phyloP scores from a whole-genome alignment of 1,140 invertebrate genomes.

The Drosophila gunungcola region DNA sequence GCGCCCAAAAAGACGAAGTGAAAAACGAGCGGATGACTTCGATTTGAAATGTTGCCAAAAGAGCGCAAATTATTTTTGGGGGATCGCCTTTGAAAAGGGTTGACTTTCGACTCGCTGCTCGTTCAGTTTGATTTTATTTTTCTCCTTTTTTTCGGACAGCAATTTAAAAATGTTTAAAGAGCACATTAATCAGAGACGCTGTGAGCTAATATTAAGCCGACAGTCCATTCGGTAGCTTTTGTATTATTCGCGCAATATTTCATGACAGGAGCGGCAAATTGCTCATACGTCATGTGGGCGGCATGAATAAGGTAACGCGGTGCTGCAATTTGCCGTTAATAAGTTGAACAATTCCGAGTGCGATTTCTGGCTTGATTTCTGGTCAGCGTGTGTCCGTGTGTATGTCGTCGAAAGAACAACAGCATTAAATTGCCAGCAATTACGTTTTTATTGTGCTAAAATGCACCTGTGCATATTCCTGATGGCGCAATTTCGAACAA shows the following conservation, averaged over 20 bases:
- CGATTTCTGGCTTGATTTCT: conserved; percentile 51
- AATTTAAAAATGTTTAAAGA: conserved; percentile 60
- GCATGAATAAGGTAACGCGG: conserved; percentile 31
- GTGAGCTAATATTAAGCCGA: conserved; percentile 64
- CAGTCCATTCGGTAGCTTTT: conserved; percentile 26
- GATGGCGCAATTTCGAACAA: conserved; percentile 83
- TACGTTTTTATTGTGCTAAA: conserved; percentile 84
- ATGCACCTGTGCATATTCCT: conserved; percentile 83
- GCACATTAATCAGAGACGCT: conserved; percentile 75
- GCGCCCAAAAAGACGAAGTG: conserved; percentile 57
- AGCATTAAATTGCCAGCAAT: conserved; percentile 81
- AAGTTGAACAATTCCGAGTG: conserved; percentile 45
- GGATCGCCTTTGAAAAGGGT: conserved; percentile 71
- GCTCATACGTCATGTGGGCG: conserved; percentile 62
- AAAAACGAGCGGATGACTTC: conserved; percentile 81
- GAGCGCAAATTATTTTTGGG: conserved; percentile 67
- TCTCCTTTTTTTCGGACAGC: not conserved
- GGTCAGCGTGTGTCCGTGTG: conserved; percentile 6
- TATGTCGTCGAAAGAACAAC: conserved; percentile 58
- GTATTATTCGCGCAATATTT: conserved; percentile 44
- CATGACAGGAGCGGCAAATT: conserved; percentile 50
- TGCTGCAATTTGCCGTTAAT: conserved; percentile 60
- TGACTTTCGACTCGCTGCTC: conserved; percentile 59
- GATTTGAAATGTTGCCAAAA: conserved; percentile 79
- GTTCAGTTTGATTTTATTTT: conserved; percentile 17